These are phyloP conservation scores for Drosophila orena DNA, from an alignment of 1,140 invertebrate genomes.

Conservation along the genomic window DNA sequence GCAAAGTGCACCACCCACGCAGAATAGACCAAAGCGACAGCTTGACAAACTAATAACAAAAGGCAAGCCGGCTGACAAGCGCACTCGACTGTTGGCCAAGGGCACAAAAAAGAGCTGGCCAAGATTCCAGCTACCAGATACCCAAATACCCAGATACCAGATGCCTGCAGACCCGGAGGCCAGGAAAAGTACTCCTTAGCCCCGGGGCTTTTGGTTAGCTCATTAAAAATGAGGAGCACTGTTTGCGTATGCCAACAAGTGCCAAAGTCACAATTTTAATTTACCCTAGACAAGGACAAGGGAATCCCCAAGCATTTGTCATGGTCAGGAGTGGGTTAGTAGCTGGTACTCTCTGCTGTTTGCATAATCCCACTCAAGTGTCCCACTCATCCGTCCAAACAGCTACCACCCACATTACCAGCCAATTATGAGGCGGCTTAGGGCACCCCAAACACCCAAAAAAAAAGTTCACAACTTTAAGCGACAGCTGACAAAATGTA, in stretches of 20 bases:
- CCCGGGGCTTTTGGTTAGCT: constrained; percentile 61
- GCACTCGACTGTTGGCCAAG: constrained; percentile 37
- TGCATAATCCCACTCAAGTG: constrained; percentile 41
- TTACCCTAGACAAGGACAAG: constrained; percentile 48
- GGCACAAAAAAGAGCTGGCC: constrained; percentile 35
- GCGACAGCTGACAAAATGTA: constrained; percentile 71
- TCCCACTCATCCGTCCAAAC: constrained; percentile 33
- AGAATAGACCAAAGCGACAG: constrained; percentile 60
- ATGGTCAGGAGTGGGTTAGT: constrained; percentile 6
- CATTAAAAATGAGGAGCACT: constrained; percentile 72
- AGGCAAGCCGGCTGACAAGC: constrained; percentile 39
- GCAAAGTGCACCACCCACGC: constrained; percentile 31
- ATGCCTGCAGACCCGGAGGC: not conserved
- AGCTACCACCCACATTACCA: constrained; percentile 58
- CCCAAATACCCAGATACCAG: constrained; percentile 15
- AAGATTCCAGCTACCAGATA: constrained; percentile 38
- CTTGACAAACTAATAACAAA: constrained; percentile 77
- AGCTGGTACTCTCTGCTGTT: constrained; percentile 6
- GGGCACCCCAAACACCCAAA: too few species aligned
- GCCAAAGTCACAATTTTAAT: constrained; percentile 80
- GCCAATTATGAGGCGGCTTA: constrained; percentile 66
- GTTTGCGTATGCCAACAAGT: constrained; percentile 64
- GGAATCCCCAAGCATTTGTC: constrained; percentile 8
- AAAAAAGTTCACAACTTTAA: constrained; percentile 55
- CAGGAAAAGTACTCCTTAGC: constrained; percentile 19